These are phyloP conservation scores for Poeciliopsis retropinna DNA, from an alignment of 2,113 vertebrate genomes.

Conservation along the genomic window DNA sequence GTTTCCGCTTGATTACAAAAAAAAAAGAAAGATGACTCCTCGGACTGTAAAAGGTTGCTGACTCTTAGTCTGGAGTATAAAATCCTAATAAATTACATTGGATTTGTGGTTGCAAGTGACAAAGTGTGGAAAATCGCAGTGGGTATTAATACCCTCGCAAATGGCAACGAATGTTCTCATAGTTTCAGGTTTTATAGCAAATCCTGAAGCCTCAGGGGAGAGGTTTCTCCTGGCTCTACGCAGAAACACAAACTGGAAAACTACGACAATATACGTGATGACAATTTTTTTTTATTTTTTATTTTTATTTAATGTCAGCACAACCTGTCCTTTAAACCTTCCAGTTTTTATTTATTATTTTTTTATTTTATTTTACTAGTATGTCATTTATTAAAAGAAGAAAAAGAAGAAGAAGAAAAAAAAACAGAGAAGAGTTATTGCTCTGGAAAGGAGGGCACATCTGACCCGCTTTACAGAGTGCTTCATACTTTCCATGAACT, in stretches of 20 bases:
- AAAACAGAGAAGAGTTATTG: constrained; percentile 20
- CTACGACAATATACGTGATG: neutral
- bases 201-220: neutral
- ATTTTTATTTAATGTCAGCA: neutral
- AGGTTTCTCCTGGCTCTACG: constrained; percentile 18
- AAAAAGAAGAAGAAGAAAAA: constrained; percentile 8
- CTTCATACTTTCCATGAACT: constrained; percentile 77
- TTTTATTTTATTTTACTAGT: constrained; percentile 1
- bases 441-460: constrained; percentile 51
- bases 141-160: neutral
- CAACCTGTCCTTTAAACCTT: neutral
- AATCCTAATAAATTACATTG: neutral
- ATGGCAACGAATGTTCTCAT: neutral
- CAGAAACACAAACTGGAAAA: neutral
- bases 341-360: neutral
- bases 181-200: neutral
- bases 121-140: constrained; percentile 1
- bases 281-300: neutral
- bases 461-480: constrained; percentile 61
- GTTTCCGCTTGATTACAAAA: no score
- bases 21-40: no score
- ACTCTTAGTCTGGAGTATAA: neutral
- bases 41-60: neutral
- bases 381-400: constrained; percentile 19
- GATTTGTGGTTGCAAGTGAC: neutral